Evolutionary conservation across 2,797 vertebrate species (phyloP).

Genomic region (Tarsius wallacei): DNA sequence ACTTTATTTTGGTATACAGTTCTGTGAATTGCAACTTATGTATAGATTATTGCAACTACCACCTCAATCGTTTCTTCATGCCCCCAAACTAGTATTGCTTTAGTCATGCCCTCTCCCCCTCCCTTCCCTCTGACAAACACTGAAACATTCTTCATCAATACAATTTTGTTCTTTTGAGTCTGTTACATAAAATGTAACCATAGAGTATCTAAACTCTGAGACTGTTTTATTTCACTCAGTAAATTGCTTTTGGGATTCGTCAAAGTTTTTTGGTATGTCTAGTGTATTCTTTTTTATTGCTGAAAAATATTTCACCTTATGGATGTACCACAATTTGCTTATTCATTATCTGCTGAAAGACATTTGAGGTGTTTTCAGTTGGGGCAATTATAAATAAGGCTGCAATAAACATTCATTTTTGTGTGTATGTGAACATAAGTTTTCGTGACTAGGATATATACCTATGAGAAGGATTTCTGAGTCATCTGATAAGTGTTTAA

Average conservation of each 20-base stretch:
- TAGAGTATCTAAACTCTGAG: not conserved
- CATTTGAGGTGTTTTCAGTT: slow-evolving; percentile 24
- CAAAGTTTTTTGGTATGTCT: not conserved
- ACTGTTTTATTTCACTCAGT: slow-evolving; percentile 1
- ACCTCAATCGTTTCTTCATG: not conserved
- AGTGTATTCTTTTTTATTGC: slow-evolving; percentile 15
- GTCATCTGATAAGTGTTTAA: not conserved
- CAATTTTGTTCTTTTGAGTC: not conserved
- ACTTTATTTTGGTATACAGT: not conserved
- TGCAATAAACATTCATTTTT: not conserved
- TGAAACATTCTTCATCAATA: not conserved
- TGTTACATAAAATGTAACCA: slow-evolving; percentile 3
- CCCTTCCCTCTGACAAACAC: not conserved
- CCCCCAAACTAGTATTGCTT: not conserved
- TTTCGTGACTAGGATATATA: not conserved
- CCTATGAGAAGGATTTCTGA: not conserved
- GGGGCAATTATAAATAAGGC: not conserved
- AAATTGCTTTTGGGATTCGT: not conserved
- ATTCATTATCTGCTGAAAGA: slow-evolving; percentile 2
- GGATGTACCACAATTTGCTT: slow-evolving; percentile 46
- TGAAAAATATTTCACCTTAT: slow-evolving; percentile 39
- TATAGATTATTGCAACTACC: not conserved
- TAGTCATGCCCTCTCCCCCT: not conserved
- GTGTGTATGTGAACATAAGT: not conserved
- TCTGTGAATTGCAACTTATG: not conserved